Evolutionary conservation across 2,797 vertebrate species (phyloP).

Genomic region (Eidolon dupreanum): DNA sequence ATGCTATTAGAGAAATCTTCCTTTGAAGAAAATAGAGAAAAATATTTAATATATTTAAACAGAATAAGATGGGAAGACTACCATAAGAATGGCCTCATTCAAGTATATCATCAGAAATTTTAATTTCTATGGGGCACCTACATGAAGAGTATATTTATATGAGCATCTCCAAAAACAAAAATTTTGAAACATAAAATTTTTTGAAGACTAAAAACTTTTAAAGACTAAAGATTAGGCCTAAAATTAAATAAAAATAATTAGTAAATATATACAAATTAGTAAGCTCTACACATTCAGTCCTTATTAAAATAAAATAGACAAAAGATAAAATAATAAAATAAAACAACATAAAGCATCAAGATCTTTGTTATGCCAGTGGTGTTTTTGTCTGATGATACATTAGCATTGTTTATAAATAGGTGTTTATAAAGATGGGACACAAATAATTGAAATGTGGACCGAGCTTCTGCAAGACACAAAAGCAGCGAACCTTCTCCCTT

Average conservation of each 20-base stretch:
- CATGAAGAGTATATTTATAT: neutral
- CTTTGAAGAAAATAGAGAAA: constrained; percentile 22
- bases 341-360: neutral
- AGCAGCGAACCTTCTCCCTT: constrained; percentile 84
- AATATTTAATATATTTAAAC: neutral
- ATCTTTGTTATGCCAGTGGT: neutral
- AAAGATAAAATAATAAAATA: too few species aligned
- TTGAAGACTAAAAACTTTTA: neutral
- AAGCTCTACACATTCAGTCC: neutral
- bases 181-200: too few species aligned
- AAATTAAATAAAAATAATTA: neutral
- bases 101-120: neutral
- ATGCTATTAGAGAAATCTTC: neutral
- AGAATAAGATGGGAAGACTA: neutral
- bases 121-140: neutral
- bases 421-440: neutral
- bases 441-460: accelerated
- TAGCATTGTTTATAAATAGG: neutral
- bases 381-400: neutral
- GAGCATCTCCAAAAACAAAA: neutral
- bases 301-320: neutral
- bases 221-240: neutral
- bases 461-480: neutral
- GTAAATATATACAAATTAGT: neutral
- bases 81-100: neutral